phyloP scores from a whole-genome alignment of 1,140 invertebrate species.

The Alviniconcha marisindica region DNA sequence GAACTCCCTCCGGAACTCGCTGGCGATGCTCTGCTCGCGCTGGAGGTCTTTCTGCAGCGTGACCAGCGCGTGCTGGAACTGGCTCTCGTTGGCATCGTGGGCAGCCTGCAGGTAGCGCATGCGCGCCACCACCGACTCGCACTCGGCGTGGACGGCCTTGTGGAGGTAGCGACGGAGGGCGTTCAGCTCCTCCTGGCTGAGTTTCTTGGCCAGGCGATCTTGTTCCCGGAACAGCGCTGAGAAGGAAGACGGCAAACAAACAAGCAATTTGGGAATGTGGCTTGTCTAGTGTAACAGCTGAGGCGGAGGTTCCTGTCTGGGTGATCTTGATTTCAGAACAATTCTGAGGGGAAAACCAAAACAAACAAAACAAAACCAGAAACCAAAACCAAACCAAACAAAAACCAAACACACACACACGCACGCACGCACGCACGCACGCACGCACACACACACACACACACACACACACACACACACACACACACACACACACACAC shows the following conservation, averaged over 20 bases:
- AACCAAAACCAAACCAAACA: too few relatives aligned
- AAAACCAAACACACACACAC: too few relatives aligned
- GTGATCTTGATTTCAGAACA: background rate
- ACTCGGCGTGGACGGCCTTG: slow-evolving; percentile 24
- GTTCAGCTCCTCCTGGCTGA: slow-evolving; percentile 38
- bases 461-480: too few relatives aligned
- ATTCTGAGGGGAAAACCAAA: background rate
- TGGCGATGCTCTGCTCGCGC: slow-evolving; percentile 29
- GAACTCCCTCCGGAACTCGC: slow-evolving; percentile 44
- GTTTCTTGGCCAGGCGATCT: slow-evolving; percentile 36
- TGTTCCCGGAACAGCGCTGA: slow-evolving; percentile 41
- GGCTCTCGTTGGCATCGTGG: slow-evolving; percentile 38
- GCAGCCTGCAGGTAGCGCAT: slow-evolving; percentile 38
- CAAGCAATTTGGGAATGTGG: background rate
- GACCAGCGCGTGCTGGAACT: slow-evolving; percentile 36
- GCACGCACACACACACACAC: too few relatives aligned
- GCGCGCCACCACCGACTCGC: slow-evolving; percentile 29
- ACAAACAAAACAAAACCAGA: too few relatives aligned
- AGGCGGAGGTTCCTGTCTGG: background rate
- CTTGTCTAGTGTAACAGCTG: background rate
- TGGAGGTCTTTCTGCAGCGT: slow-evolving; percentile 35
- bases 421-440: too few relatives aligned
- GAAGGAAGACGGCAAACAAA: too few relatives aligned
- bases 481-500: too few relatives aligned
- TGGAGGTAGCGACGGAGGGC: slow-evolving; percentile 33